Percentiles rank a stretch among this genome's conserved stretches.
These are phyloP conservation scores for Drosophila aff. DNA, from an alignment of 1,140 invertebrate genomes.

Conservation along the genomic window DNA sequence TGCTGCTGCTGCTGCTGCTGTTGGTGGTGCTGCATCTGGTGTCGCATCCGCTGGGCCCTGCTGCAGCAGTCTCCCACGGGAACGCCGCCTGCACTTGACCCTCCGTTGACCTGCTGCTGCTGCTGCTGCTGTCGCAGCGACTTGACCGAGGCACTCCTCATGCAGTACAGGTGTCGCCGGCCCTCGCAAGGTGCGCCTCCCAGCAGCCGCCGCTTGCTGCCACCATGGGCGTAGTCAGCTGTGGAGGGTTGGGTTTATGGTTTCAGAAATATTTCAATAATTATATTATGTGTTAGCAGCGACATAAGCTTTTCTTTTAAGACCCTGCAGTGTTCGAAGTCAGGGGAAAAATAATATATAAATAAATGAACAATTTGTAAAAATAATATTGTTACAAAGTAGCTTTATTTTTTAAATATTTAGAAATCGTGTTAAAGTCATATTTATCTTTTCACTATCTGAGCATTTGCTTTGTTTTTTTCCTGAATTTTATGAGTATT, in stretches of 20 bases:
- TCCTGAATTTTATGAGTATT: not conserved
- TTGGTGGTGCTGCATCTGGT: constrained; percentile 41
- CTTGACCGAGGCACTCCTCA: constrained; percentile 71
- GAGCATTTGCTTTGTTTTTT: not conserved
- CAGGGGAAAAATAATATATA: too few relatives aligned
- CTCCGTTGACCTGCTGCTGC: constrained; percentile 32
- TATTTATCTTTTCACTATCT: too few relatives aligned
- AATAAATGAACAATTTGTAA: too few relatives aligned
- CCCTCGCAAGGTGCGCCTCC: constrained; percentile 59
- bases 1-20: constrained; percentile 28
- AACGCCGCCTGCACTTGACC: not conserved
- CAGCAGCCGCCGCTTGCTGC: constrained; percentile 62
- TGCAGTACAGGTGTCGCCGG: constrained; percentile 74
- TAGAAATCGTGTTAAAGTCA: too few relatives aligned
- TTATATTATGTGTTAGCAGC: not conserved
- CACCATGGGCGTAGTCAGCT: constrained; percentile 62
- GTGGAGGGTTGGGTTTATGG: not conserved
- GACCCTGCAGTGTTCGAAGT: too few relatives aligned
- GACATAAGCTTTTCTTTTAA: too few relatives aligned
- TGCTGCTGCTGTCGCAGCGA: constrained; percentile 56
- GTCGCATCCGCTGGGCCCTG: constrained; percentile 52
- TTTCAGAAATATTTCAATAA: not conserved
- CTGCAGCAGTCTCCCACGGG: constrained; percentile 47
- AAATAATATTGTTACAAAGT: too few relatives aligned
- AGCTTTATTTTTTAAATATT: too few relatives aligned